A percentile compares a stretch with the other conserved stretches of the same genome.
Evolutionary conservation across 2,888 invertebrate species (phyloP).

Genomic region (Rhingia rostrata): DNA sequence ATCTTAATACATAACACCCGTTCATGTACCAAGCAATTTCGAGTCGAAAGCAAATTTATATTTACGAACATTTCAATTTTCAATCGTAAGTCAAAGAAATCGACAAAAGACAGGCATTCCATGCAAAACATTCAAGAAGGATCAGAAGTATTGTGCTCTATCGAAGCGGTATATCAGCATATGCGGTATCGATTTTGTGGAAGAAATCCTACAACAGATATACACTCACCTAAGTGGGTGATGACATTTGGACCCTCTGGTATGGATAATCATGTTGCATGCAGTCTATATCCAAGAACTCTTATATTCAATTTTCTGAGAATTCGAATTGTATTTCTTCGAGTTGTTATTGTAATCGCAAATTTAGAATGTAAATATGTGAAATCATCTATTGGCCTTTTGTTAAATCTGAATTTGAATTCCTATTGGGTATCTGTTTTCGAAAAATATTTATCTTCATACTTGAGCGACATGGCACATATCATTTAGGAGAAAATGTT

Average conservation of each 20-base stretch:
- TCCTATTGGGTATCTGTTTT: too few species aligned
- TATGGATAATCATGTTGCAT: too few species aligned
- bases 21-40: constrained; percentile 4
- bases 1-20: not conserved
- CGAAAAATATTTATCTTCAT: not conserved
- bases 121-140: not conserved
- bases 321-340: not conserved
- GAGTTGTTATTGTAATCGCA: not conserved
- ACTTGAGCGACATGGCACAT: not conserved
- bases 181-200: too few species aligned
- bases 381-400: not conserved
- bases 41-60: constrained; percentile 21
- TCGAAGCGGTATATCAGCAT: not conserved
- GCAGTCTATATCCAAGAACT: too few species aligned
- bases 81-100: constrained; percentile 38
- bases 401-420: not conserved
- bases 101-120: constrained; percentile 17
- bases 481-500: not conserved
- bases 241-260: too few species aligned
- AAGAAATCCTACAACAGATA: too few species aligned
- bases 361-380: not conserved
- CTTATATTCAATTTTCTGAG: too few species aligned
- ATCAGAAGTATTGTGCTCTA: too few species aligned
- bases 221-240: too few species aligned
- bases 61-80: constrained; percentile 19